Percentiles rank a stretch among this genome's conserved stretches.
Conservation (phyloP, 2,797 vertebrate species). For the Nyctalus aviator region DNA sequence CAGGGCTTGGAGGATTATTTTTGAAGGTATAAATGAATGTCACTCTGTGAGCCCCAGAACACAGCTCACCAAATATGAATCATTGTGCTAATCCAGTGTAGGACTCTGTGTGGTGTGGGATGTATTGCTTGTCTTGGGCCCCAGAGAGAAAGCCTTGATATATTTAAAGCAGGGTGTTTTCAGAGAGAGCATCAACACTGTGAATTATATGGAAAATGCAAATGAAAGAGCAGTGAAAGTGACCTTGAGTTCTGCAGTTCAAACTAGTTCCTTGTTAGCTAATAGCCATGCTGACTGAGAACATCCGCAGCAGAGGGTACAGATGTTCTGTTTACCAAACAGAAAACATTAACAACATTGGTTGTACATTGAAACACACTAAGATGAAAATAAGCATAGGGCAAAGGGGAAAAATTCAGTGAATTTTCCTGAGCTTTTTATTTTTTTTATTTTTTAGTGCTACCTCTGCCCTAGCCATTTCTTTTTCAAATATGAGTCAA, state of each 20-base stretch:
- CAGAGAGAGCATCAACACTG: conserved; percentile 3
- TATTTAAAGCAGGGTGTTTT: conserved; percentile 72
- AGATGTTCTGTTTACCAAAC: conserved; percentile 62
- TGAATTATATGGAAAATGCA: conserved; percentile 64
- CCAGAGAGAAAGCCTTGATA: conserved; percentile 42
- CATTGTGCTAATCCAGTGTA: conserved; percentile 42
- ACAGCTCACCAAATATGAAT: conserved; percentile 68
- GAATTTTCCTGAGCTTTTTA: neutral
- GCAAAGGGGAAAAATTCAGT: conserved; percentile 62
- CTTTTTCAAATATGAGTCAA: conserved; percentile 46
- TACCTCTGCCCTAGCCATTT: neutral
- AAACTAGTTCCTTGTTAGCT: neutral
- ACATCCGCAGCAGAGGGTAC: neutral
- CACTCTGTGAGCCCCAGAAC: conserved; percentile 62
- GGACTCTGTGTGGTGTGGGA: neutral
- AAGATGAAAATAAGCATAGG: conserved; percentile 58
- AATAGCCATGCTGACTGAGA: neutral
- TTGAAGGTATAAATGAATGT: conserved; percentile 72
- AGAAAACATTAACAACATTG: conserved; percentile 68
- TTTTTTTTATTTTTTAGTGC: neutral
- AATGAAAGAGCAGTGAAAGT: conserved; percentile 61
- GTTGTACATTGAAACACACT: conserved; percentile 43
- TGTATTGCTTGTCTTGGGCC: conserved; percentile 57
- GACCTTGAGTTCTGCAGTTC: conserved; percentile 60
- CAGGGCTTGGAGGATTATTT: conserved; percentile 58